Percentiles rank a stretch among this genome's conserved stretches.
Evolutionary conservation across 2,797 vertebrate species (phyloP).

Genomic region (Lindbergichthys nudifrons): DNA sequence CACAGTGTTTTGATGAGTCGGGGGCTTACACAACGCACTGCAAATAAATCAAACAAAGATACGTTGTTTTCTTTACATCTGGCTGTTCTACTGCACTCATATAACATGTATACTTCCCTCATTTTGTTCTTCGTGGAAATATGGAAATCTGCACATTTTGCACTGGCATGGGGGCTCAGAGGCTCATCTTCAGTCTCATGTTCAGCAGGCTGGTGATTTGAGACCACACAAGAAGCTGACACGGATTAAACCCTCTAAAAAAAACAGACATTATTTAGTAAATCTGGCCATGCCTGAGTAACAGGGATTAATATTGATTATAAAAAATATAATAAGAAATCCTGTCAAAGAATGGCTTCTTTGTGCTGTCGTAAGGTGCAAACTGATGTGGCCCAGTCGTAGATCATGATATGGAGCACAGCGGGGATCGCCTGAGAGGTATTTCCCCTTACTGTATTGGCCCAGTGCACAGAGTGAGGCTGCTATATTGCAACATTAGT

Average conservation of each 20-base stretch:
- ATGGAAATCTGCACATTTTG: not conserved
- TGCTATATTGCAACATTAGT: conserved; percentile 55
- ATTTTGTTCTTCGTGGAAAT: not conserved
- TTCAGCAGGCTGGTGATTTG: conserved; percentile 11
- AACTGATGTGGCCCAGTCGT: conserved; percentile 53
- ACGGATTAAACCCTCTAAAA: conserved; percentile 24
- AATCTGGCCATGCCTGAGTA: conserved; percentile 34
- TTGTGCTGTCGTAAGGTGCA: conserved; percentile 48
- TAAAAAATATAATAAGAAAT: conserved; percentile 51
- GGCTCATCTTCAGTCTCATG: conserved; percentile 24
- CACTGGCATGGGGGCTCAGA: not conserved
- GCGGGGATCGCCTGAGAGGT: conserved; percentile 53
- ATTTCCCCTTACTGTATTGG: conserved; percentile 66
- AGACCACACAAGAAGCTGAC: conserved; percentile 52
- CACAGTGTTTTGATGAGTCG: conserved; percentile 1
- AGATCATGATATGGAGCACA: conserved; percentile 37
- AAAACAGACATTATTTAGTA: conserved; percentile 37
- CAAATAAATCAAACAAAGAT: conserved; percentile 38
- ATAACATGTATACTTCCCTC: not conserved
- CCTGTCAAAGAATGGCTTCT: conserved; percentile 54
- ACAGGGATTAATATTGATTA: conserved; percentile 58
- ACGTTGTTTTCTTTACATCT: not conserved
- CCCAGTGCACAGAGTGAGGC: conserved; percentile 51
- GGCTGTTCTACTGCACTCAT: not conserved
- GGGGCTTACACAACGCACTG: conserved; percentile 40